phyloP scores from a whole-genome alignment of 2,797 vertebrate species.

The Paramormyrops hopkinsi region DNA sequence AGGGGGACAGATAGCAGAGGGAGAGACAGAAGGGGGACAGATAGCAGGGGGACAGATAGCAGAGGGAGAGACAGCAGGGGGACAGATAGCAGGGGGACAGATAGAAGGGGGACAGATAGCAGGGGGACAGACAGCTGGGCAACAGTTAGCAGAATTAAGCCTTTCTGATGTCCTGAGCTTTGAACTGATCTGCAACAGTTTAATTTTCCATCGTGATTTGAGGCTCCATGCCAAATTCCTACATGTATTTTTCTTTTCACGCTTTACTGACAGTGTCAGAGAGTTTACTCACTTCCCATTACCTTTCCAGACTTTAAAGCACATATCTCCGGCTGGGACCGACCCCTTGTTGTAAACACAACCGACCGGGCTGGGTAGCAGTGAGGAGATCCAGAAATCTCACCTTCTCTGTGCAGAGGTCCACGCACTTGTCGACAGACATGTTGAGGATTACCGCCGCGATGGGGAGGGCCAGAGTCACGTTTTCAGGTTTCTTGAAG shows the following conservation, averaged over 20 bases:
- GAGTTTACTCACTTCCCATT: not conserved
- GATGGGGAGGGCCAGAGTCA: conserved; percentile 59
- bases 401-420: conserved; percentile 71
- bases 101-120: too few species aligned
- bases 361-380: not conserved
- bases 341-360: not conserved
- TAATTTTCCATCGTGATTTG: not conserved
- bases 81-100: not conserved
- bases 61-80: too few species aligned
- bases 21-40: too few species aligned
- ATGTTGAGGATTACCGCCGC: conserved; percentile 61
- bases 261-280: not conserved
- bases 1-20: too few species aligned
- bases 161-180: not conserved
- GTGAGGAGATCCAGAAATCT: not conserved
- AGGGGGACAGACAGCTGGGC: not conserved
- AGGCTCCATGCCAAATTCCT: not conserved
- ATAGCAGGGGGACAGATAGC: not conserved
- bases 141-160: not conserved
- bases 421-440: conserved; percentile 69
- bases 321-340: not conserved
- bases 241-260: not conserved
- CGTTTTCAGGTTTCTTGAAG: conserved; percentile 58
- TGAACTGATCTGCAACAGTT: not conserved
- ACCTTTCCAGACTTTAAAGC: not conserved